Evolutionary conservation across 1,140 invertebrate genomes (phyloP), one percentile per base, ranked within the genome.

Genomic region (Brachionus manjavacas): DNA sequence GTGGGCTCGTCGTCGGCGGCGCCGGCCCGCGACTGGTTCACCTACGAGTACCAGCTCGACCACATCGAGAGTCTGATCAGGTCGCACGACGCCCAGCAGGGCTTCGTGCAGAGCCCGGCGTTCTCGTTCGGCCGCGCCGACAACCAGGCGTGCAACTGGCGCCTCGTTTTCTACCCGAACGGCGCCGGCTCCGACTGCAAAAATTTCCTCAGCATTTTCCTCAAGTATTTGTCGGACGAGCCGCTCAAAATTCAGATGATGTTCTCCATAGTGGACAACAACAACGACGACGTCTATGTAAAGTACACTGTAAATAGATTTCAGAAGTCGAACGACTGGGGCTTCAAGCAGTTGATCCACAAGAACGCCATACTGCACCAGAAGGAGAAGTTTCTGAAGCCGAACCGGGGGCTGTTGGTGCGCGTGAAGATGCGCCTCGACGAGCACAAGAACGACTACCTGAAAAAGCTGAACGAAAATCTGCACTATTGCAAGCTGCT

Each of bases 261-360:
- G 79, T 81, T 81, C 39, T 81, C 79, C 12, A 81, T 81, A 7
- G 79, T 81, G 16, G 64, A 81, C 52, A 81, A 81, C 41, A 39
- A 60, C n/a, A 81, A 81, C 52, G 79, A 81, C n/a, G 79, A 81
- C 23, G 49, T 81, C 20, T 81, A 81, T 16, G 79, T 81, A 14
- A 81, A 81, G 20, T 81, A 81, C 43, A 81, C 79, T 81, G 79
- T 81, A 81, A 81, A 81, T 81, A 81, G 43, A 81, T 81, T 81
- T 46, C 52, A 68, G 41, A 81, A 81, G 43, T 81, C 79, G 9
- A 81, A 81, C 16, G 79, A 81, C 79, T 81, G 79, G 79, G 79
- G 79, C 52, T 81, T 81, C 16, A 81, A 81, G 23, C 79, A 81
- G 52, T 20, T 81, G 20, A 81, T 81, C 23, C 79, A 81, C 79